A percentile compares a stretch with the other conserved stretches of the same genome.
These are phyloP conservation scores for Hirudo medicinalis DNA, from an alignment of 1,140 invertebrate species.

Conservation along the genomic window DNA sequence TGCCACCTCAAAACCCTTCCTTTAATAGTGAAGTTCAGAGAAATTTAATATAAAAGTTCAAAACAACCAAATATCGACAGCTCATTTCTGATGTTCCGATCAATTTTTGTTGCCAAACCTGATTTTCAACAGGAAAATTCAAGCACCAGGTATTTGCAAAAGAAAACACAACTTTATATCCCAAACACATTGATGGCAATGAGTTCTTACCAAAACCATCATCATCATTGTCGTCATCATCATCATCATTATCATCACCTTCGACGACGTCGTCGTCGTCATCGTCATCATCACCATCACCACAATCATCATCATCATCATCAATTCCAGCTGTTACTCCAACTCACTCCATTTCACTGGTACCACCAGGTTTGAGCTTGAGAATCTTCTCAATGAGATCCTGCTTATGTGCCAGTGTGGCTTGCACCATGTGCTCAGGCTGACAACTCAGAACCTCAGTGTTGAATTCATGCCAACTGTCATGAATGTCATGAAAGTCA, in stretches of 20 bases:
- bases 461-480: conserved; percentile 37
- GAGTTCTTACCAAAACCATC: background rate
- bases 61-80: too few relatives aligned
- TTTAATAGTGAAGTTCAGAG: conserved; percentile 17
- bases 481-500: background rate
- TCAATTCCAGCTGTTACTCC: background rate
- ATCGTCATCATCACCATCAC: too few relatives aligned
- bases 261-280: too few relatives aligned
- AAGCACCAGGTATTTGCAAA: too few relatives aligned
- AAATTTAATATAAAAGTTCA: too few relatives aligned
- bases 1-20: conserved; percentile 38
- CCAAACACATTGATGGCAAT: too few relatives aligned
- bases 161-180: too few relatives aligned
- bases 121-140: too few relatives aligned
- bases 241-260: too few relatives aligned
- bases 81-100: too few relatives aligned
- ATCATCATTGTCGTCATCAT: too few relatives aligned
- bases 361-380: conserved; percentile 38
- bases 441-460: conserved; percentile 41
- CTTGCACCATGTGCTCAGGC: conserved; percentile 37
- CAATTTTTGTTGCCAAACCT: too few relatives aligned
- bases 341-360: conserved; percentile 40
- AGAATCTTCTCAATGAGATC: conserved; percentile 42
- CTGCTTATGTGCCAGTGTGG: conserved; percentile 40
- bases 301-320: background rate